These are phyloP conservation scores for Anastatus disparis DNA, from an alignment of 1,140 invertebrate species.

Conservation along the genomic window DNA sequence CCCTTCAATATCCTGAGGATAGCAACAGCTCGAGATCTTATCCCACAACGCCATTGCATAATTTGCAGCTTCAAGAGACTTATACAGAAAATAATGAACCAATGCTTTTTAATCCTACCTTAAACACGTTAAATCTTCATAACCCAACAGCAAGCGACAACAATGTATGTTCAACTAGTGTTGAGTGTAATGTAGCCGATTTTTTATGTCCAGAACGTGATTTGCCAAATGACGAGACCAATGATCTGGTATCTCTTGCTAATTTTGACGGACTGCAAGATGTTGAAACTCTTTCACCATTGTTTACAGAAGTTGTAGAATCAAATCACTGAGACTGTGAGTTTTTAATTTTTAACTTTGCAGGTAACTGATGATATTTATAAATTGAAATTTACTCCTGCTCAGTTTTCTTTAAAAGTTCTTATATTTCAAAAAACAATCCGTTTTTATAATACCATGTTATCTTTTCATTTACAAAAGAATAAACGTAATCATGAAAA, in stretches of 20 bases:
- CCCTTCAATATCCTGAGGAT: conserved; percentile 49
- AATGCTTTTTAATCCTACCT: conserved; percentile 62
- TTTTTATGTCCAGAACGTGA: conserved; percentile 52
- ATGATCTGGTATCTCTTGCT: conserved; percentile 58
- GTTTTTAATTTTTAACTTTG: too few relatives aligned
- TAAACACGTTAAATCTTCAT: conserved; percentile 59
- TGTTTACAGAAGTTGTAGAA: conserved; percentile 64
- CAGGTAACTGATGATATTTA: too few relatives aligned
- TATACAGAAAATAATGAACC: conserved; percentile 61
- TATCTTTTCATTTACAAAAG: too few relatives aligned
- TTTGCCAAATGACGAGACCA: conserved; percentile 54
- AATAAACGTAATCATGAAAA: too few relatives aligned
- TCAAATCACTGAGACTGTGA: conserved; percentile 57
- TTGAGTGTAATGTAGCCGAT: conserved; percentile 58
- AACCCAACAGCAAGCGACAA: conserved; percentile 39
- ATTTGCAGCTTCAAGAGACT: conserved; percentile 46
- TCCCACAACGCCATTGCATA: conserved; percentile 62
- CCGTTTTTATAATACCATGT: too few relatives aligned
- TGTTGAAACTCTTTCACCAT: conserved; percentile 60
- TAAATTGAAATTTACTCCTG: too few relatives aligned
- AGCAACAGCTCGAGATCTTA: conserved; percentile 62
- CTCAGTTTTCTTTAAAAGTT: too few relatives aligned
- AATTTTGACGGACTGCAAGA: conserved; percentile 65
- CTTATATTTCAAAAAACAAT: too few relatives aligned
- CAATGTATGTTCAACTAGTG: conserved; percentile 37